Evolutionary conservation across 2,797 vertebrate genomes (phyloP).

Genomic region (Mycteria americana): DNA sequence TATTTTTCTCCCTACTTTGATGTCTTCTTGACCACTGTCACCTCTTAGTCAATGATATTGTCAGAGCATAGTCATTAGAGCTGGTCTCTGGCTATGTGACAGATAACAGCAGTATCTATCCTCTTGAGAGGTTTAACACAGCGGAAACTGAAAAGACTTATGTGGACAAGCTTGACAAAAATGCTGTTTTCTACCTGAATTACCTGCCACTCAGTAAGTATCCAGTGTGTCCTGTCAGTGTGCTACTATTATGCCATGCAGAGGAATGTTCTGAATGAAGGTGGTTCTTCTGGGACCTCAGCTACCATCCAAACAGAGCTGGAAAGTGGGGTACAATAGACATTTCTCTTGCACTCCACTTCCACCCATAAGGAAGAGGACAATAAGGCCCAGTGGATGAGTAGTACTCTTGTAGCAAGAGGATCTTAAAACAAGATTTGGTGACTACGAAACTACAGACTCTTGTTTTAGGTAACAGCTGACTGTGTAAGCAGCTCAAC

Average conservation of each 20-base stretch:
- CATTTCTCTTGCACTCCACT: background rate
- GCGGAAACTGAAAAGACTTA: background rate
- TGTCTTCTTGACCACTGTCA: background rate
- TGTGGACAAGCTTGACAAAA: conserved; percentile 17
- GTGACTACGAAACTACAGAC: background rate
- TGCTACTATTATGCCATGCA: background rate
- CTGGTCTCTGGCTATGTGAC: background rate
- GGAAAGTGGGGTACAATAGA: background rate
- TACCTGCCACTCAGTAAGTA: background rate
- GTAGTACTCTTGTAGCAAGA: background rate
- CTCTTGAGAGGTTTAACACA: background rate
- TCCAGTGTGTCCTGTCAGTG: background rate
- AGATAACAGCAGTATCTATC: background rate
- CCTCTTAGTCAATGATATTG: background rate
- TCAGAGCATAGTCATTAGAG: background rate
- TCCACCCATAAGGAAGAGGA: background rate
- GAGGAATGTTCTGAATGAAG: background rate
- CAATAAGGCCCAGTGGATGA: background rate
- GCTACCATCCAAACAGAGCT: background rate
- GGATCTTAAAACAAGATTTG: background rate
- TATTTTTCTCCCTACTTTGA: background rate
- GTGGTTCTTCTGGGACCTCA: background rate
- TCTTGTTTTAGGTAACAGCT: background rate
- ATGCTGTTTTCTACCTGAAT: conserved; percentile 36
- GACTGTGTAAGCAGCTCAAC: background rate